Conservation (phyloP, 2,113 vertebrate species). For the Fregetta grallaria region DNA sequence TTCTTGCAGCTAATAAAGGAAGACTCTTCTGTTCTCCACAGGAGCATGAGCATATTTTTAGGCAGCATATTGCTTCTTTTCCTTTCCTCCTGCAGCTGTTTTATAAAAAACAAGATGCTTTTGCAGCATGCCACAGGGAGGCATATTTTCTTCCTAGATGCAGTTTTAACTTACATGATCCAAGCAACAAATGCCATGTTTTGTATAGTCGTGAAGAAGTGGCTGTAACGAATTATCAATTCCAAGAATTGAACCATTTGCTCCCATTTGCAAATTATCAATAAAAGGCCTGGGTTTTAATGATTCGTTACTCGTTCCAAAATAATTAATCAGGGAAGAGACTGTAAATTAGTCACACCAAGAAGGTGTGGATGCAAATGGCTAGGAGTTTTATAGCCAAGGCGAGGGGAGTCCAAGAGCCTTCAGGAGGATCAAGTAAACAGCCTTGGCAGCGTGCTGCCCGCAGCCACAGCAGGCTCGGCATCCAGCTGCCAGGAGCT, state of each 20-base stretch:
- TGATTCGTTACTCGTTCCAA: neutral
- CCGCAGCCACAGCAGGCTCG: accelerated
- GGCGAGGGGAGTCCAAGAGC: accelerated
- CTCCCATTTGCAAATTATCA: neutral
- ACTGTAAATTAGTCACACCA: neutral
- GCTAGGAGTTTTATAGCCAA: neutral
- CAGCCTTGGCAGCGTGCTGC: neutral
- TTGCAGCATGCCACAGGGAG: neutral
- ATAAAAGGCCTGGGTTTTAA: neutral
- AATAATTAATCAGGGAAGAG: neutral
- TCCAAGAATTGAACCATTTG: neutral
- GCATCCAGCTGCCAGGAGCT: neutral
- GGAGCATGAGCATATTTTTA: neutral
- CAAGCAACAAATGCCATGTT: neutral
- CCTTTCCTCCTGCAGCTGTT: neutral
- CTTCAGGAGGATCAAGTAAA: neutral
- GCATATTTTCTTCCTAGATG: neutral
- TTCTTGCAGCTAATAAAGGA: neutral
- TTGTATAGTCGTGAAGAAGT: neutral
- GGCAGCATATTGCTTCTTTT: neutral
- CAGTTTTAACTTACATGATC: neutral
- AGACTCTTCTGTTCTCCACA: neutral
- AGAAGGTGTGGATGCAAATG: neutral
- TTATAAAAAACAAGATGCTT: neutral
- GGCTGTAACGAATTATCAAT: neutral